phyloP scores from a whole-genome alignment of 30 jellyfish, hydroid and myxozoan species.

The Clytia hemisphaerica region DNA sequence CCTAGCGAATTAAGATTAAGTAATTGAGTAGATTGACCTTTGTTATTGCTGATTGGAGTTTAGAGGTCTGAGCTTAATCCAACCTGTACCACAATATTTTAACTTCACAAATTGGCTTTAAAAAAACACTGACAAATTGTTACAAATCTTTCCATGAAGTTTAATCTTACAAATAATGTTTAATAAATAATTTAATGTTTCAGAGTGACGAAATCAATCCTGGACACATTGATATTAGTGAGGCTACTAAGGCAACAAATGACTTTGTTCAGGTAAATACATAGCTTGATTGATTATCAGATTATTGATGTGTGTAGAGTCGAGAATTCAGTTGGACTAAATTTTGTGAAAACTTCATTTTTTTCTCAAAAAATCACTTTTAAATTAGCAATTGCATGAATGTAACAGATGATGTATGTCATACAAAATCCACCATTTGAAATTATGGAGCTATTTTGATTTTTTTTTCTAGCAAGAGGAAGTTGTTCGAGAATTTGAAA shows the following conservation, averaged over 20 bases:
- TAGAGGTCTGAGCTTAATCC: too few species aligned
- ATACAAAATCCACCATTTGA: background rate
- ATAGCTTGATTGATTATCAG: background rate
- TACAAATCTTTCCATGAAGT: too few species aligned
- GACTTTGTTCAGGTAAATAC: conserved; percentile 16
- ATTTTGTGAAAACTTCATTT: background rate
- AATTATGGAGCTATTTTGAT: too few species aligned
- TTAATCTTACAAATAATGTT: too few species aligned
- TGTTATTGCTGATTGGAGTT: too few species aligned
- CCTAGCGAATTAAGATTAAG: too few species aligned
- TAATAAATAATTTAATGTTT: background rate
- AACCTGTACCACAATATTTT: too few species aligned
- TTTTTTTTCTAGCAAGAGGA: conserved; percentile 35
- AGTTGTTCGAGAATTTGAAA: conserved; percentile 40
- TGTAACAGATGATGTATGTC: background rate
- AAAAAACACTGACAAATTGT: too few species aligned
- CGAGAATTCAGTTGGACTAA: background rate
- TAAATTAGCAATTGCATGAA: background rate
- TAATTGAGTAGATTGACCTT: too few species aligned
- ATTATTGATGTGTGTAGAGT: background rate
- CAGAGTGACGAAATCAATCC: background rate
- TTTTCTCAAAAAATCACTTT: background rate
- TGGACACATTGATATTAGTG: conserved; percentile 26
- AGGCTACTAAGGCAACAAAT: conserved; percentile 42
- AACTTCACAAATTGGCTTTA: too few species aligned